Percentiles rank a stretch among this genome's conserved stretches.
Conservation (phyloP, 2,888 invertebrate genomes). For the Icerya purchasi region DNA sequence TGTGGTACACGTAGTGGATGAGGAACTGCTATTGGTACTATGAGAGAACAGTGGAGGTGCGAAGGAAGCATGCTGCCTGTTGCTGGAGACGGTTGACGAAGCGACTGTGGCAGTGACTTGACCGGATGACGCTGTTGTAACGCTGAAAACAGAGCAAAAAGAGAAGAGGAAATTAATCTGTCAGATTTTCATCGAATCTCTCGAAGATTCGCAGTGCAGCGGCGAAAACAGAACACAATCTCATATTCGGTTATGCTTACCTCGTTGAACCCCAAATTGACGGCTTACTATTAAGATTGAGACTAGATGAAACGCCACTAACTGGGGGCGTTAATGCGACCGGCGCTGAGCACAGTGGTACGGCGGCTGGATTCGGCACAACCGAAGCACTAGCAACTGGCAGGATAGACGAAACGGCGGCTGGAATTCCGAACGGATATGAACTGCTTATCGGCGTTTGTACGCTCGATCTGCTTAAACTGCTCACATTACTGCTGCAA, state of each 20-base stretch:
- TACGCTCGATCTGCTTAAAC: conserved; percentile 48
- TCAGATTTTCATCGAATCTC: no score
- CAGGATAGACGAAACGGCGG: conserved; percentile 10
- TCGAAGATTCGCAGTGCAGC: no score
- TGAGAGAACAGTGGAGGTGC: conserved; percentile 47
- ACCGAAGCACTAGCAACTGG: conserved; percentile 9
- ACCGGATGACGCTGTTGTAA: conserved; percentile 20
- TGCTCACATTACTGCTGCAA: conserved; percentile 60
- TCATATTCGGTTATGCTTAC: conserved; percentile 18
- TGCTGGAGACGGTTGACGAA: conserved; percentile 24
- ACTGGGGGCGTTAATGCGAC: conserved; percentile 27
- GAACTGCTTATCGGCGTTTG: conserved; percentile 24
- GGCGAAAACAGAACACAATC: no score
- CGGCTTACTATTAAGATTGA: conserved; percentile 30
- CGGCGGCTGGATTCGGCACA: conserved; percentile 16
- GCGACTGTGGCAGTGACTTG: conserved; percentile 31
- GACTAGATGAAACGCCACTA: conserved; percentile 35
- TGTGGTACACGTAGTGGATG: conserved; percentile 6
- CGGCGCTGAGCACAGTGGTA: conserved; percentile 16
- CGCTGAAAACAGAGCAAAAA: no score
- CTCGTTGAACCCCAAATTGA: conserved; percentile 24
- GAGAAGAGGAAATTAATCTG: no score
- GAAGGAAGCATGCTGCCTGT: conserved; percentile 27
- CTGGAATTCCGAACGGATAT: conserved; percentile 19
- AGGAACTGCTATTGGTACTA: conserved; percentile 26